Conservation (phyloP, 2,888 invertebrate species). For the Meiosimyza decipiens region DNA sequence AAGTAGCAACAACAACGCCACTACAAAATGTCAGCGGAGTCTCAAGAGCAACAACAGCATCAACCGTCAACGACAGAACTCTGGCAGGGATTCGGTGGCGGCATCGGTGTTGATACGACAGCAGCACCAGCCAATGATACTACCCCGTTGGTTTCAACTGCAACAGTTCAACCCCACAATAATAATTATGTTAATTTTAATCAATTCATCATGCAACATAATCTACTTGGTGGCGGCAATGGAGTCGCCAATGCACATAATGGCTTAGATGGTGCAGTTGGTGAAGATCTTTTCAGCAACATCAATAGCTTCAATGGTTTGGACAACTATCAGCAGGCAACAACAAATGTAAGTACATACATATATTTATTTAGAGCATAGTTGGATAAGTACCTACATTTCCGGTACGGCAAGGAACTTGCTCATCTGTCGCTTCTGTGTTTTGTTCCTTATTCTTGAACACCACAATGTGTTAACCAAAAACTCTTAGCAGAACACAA, state of each 20-base stretch:
- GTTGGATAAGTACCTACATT: background rate
- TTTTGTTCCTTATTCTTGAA: no score
- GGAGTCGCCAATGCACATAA: constrained; percentile 8
- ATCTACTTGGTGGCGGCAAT: constrained; percentile 48
- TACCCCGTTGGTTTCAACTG: background rate
- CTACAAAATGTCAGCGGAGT: constrained; percentile 41
- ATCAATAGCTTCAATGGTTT: background rate
- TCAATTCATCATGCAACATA: constrained; percentile 65
- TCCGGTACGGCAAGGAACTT: no score
- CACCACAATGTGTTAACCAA: no score
- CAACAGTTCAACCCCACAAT: constrained; percentile 31
- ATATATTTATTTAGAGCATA: no score
- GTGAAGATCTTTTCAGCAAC: constrained; percentile 4
- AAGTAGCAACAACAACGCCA: constrained; percentile 23
- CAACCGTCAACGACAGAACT: constrained; percentile 41
- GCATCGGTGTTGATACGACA: background rate
- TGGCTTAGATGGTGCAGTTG: constrained; percentile 21
- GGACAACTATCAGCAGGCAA: constrained; percentile 2
- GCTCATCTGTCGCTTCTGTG: no score
- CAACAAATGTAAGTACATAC: constrained; percentile 5
- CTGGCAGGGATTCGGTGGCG: constrained; percentile 42
- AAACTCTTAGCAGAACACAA: no score
- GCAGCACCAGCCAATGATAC: background rate
- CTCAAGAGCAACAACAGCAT: constrained; percentile 36
- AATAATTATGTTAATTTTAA: constrained; percentile 66